phyloP scores from a whole-genome alignment of 1,140 invertebrate genomes.

The Antheraea mylitta region DNA sequence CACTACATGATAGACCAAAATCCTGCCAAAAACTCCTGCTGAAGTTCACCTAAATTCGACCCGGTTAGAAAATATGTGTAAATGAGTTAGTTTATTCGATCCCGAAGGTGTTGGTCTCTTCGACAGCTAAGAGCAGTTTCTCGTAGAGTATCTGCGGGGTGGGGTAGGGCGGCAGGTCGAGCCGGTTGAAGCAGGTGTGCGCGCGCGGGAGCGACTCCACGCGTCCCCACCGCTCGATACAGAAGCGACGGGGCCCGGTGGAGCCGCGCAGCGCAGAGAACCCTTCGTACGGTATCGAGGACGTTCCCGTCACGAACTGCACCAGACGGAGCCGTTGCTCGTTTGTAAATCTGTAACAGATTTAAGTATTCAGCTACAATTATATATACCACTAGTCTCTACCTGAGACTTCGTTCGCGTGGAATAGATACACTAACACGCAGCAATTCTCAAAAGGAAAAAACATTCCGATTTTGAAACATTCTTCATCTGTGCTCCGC shows the following conservation, averaged over 20 bases:
- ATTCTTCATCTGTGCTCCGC: no score
- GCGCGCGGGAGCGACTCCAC: conserved; percentile 96
- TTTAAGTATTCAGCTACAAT: no score
- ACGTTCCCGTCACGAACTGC: conserved; percentile 98
- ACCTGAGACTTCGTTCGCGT: no score
- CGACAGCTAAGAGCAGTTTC: conserved; percentile 96
- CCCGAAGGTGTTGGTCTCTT: conserved; percentile 98
- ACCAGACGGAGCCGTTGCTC: conserved; percentile 94
- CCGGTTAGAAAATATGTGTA: no score
- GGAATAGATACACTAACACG: no score
- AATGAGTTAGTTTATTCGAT: conserved; percentile 86
- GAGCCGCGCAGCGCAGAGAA: conserved; percentile 96
- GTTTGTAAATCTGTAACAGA: conserved; percentile 88
- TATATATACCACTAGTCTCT: no score
- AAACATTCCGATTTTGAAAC: no score
- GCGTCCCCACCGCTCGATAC: conserved; percentile 99
- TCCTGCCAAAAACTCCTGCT: no score
- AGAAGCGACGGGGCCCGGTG: conserved; percentile 97
- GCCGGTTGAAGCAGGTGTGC: conserved; percentile 98
- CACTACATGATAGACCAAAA: no score
- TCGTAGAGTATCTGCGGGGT: conserved; percentile 95
- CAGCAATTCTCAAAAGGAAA: no score
- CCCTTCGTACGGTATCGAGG: conserved; percentile 98
- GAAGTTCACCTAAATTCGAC: no score
- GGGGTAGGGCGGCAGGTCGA: conserved; percentile 97